A percentile compares a stretch with the other conserved stretches of the same genome.
Evolutionary conservation across 2,797 vertebrate species (phyloP).

Genomic region (Spea hammondii): DNA sequence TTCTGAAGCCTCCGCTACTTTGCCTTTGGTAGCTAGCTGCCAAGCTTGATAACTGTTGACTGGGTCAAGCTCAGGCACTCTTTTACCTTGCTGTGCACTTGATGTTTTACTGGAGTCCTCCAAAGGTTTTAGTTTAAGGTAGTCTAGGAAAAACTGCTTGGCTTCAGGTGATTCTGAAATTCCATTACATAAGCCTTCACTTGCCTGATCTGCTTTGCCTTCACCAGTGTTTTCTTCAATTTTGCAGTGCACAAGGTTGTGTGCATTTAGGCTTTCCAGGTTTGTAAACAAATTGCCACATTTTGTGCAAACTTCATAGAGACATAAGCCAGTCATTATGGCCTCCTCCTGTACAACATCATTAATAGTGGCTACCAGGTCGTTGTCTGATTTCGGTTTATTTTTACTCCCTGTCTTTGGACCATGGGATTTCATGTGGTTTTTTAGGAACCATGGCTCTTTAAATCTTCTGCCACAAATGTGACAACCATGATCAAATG

Average conservation of each 20-base stretch:
- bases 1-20: slow-evolving; percentile 83
- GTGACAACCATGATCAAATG: slow-evolving; percentile 90
- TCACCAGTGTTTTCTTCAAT: slow-evolving; percentile 52
- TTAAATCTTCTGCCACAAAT: slow-evolving; percentile 91
- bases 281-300: slow-evolving; percentile 92
- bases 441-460: slow-evolving; percentile 97
- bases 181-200: slow-evolving; percentile 52
- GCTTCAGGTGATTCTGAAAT: slow-evolving; percentile 69
- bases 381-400: slow-evolving; percentile 76
- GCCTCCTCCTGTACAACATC: slow-evolving; percentile 83
- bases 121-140: slow-evolving; percentile 75
- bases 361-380: slow-evolving; percentile 85
- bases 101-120: slow-evolving; percentile 57
- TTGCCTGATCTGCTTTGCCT: slow-evolving; percentile 43
- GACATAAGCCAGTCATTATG: slow-evolving; percentile 66
- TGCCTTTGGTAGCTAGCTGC: slow-evolving; percentile 89
- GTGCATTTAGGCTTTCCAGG: slow-evolving; percentile 83
- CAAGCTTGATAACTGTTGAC: slow-evolving; percentile 94
- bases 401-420: slow-evolving; percentile 78
- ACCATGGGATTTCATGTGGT: slow-evolving; percentile 94
- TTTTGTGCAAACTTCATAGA: slow-evolving; percentile 89
- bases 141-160: slow-evolving; percentile 79
- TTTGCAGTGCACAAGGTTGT: slow-evolving; percentile 79
- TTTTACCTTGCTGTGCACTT: slow-evolving; percentile 68
- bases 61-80: slow-evolving; percentile 88